Base-by-base conservation (phyloP, 2,888 invertebrate genomes). In the Miltochrista miniata region DNA sequence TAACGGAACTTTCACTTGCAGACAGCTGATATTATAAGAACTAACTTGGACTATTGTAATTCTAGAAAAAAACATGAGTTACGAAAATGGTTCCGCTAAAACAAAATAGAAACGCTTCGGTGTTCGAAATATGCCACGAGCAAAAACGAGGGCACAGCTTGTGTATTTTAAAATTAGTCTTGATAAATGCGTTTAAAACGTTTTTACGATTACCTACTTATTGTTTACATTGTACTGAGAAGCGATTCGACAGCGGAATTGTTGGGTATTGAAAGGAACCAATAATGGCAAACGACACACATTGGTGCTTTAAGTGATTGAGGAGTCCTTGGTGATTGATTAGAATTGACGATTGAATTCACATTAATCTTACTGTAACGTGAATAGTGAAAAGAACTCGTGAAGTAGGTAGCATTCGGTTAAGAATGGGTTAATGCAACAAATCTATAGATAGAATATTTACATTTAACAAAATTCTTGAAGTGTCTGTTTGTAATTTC, bases 221-320 rank as follows among this genome's bases (percentile, higher is more conserved):
- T 35, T 44, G 24, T 44, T 44, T 24, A 10, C 35, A 24, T 42
- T 42, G 42, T 31, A 42, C 31, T n/a, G 13, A 9, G 14, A 14
- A n/a, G 37, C 34, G 14, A 37, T 30, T 18, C 12, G 13, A 46
- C 46, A 39, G 33, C 15, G 46, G 46, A 45, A 46, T 46, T 31
- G n/a, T n/a, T n/a, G n/a, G 33, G 13, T 31, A 33, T 12, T 46
- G 46, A 46, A 31, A 39, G 13, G 33, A 33, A 11, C 18, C 38
- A 39, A 46, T 46, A 38, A 46, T 39, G 9, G 5, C 18, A 5
- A 24, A 24, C 18, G 18, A 24, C 18, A 31, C 31, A 38, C 9
- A 30, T 11, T 30, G 38, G 38, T 33, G 33, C 33, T 46, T 38
- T 46, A 38, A 18, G 31, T 39, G 46, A 45, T 39, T 33, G 31